Percentiles rank a stretch among this genome's conserved stretches.
phyloP scores from a whole-genome alignment of 2,797 vertebrate genomes.

The Pangasius krempfi region DNA sequence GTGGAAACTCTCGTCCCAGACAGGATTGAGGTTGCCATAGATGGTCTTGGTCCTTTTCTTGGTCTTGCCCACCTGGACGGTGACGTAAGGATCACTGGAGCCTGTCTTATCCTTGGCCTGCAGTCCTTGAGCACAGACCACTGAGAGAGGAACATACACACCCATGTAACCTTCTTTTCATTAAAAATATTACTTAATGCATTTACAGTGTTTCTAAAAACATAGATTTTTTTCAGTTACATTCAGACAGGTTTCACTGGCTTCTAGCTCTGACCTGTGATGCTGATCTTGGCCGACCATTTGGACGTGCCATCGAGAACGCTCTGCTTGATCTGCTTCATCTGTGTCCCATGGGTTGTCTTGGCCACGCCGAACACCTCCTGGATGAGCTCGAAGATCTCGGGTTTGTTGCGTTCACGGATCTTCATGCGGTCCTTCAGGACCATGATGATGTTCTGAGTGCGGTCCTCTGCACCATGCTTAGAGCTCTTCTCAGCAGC shows the following conservation, averaged over 20 bases:
- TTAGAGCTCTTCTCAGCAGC: slow-evolving; percentile 97
- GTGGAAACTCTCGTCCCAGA: slow-evolving; percentile 98
- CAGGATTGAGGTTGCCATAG: slow-evolving; percentile 95
- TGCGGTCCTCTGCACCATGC: slow-evolving; percentile 93
- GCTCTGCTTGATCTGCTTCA: slow-evolving; percentile 97
- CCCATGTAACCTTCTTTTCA: not conserved
- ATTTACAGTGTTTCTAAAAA: not conserved
- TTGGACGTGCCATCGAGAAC: slow-evolving; percentile 97
- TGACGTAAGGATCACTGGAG: slow-evolving; percentile 96
- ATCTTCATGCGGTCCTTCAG: slow-evolving; percentile 99
- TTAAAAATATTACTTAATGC: not conserved
- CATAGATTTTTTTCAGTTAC: too few relatives aligned
- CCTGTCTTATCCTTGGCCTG: slow-evolving; percentile 98
- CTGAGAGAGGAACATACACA: slow-evolving; percentile 65
- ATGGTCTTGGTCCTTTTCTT: slow-evolving; percentile 99
- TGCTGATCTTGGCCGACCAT: slow-evolving; percentile 98
- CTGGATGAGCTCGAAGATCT: slow-evolving; percentile 97
- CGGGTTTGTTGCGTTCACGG: slow-evolving; percentile 95
- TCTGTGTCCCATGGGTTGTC: slow-evolving; percentile 84
- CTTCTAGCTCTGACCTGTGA: slow-evolving; percentile 80
- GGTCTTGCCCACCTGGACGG: slow-evolving; percentile 96
- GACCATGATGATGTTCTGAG: slow-evolving; percentile 98
- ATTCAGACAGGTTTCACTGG: not conserved
- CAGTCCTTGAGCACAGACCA: slow-evolving; percentile 93
- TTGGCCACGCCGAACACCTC: slow-evolving; percentile 90